Percentiles rank a stretch among this genome's conserved stretches.
These are phyloP conservation scores for Meda fulgida DNA, from an alignment of 2,797 vertebrate species.

Conservation along the genomic window DNA sequence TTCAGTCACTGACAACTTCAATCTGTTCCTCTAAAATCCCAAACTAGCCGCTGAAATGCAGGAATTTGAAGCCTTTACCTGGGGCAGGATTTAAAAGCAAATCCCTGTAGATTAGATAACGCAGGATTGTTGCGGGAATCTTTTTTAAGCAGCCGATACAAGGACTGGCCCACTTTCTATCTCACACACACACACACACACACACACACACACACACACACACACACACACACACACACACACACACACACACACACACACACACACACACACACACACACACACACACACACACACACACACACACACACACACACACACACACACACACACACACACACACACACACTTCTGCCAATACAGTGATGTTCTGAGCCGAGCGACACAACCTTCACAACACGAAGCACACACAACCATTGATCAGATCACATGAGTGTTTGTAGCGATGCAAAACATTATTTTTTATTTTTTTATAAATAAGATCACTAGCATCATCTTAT, in stretches of 20 bases:
- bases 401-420: not conserved
- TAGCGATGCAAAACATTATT: not conserved
- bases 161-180: not conserved
- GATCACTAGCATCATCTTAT: not conserved
- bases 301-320: too few species aligned
- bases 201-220: not conserved
- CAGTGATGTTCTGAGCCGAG: not conserved
- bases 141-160: not conserved
- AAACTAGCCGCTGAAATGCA: not conserved
- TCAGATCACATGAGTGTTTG: not conserved
- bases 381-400: too few species aligned
- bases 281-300: too few species aligned
- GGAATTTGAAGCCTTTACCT: not conserved
- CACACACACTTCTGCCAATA: not conserved
- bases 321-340: too few species aligned
- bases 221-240: too few species aligned
- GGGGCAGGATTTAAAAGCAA: not conserved
- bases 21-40: not conserved
- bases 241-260: too few species aligned
- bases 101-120: not conserved
- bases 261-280: too few species aligned
- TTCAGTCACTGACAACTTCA: not conserved
- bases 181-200: too few species aligned
- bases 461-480: too few species aligned
- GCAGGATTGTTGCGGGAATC: not conserved